Base-by-base conservation (phyloP, 2,113 vertebrate species). In the Grallaria varia region DNA sequence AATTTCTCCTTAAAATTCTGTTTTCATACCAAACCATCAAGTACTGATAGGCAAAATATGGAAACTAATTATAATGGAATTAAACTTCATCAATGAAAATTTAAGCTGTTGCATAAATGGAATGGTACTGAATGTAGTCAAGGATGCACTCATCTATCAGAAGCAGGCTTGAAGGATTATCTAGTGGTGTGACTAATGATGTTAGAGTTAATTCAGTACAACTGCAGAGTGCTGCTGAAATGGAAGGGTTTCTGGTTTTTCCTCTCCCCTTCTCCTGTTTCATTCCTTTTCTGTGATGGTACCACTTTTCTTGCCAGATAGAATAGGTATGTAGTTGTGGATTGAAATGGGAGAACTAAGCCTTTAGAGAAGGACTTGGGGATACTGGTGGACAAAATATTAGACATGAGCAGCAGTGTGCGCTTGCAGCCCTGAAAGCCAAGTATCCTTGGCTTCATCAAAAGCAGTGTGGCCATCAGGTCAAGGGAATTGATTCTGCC, bases 151-250 rank as follows among this genome's bases (percentile, higher is more conserved):
- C 74, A 76, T 93, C 72, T 83, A 15, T 93, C 90, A 86, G 90
- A 93, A 79, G 31, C 60, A 82, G 47, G 18, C 79, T 90, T 93
- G 90, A 83, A 86, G 64, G 50, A 83, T 94, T 88, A 47, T 56
- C 47, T 56, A 27, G 67, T 40, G 44, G 25, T 80, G 76, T 92
- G 89, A 89, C 86, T 96, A 83, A 90, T 92, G 76, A 39, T 73
- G 75, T 80, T 92, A 69, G 22, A 31, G 45, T 86, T 91, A 84
- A 91, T 89, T 94, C 87, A 74, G 11, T 82, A 55, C 50, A 53
- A 40, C 59, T 89, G 59, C 47, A 37, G 62, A 59, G 9, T 77
- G 45, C 72, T 91, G 59, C 63, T 92, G n/a, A 81, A 87, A 64
- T 85, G 33, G 40, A 87, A 55, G 5, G 3, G 2, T 66, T 89